phyloP scores from a whole-genome alignment of 2,888 invertebrate species.

The Ormyrus rosae region DNA sequence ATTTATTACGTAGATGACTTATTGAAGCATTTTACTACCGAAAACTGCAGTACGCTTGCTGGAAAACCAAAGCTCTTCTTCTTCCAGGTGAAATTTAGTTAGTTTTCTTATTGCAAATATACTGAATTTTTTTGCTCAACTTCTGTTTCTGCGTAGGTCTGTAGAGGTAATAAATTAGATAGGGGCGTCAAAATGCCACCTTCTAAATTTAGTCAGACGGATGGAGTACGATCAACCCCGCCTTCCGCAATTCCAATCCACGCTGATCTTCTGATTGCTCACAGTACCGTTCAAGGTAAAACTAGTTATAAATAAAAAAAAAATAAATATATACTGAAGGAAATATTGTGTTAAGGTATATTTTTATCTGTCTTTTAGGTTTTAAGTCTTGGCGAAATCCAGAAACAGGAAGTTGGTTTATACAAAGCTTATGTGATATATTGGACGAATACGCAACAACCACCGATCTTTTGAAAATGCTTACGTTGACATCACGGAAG shows the following conservation, averaged over 20 bases:
- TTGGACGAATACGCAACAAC: constrained; percentile 74
- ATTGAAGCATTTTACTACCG: constrained; percentile 78
- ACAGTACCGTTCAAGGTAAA: constrained; percentile 78
- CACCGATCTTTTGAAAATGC: constrained; percentile 77
- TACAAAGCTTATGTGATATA: constrained; percentile 78
- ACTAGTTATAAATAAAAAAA: not conserved
- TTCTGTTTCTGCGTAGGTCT: constrained; percentile 74
- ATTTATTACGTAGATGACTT: constrained; percentile 77
- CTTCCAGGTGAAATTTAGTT: constrained; percentile 76
- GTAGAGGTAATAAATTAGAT: constrained; percentile 76
- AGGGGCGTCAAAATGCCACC: constrained; percentile 70
- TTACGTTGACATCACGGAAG: constrained; percentile 76
- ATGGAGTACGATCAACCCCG: constrained; percentile 60
- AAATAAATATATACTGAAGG: too few species aligned
- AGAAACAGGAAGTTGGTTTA: constrained; percentile 79
- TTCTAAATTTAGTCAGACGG: constrained; percentile 67
- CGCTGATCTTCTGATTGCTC: constrained; percentile 79
- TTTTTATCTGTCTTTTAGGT: constrained; percentile 69
- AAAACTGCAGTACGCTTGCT: constrained; percentile 77
- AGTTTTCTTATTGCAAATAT: not conserved
- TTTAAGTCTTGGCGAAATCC: constrained; percentile 79
- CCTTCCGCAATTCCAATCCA: constrained; percentile 77
- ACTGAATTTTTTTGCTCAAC: not conserved
- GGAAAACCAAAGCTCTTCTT: constrained; percentile 82
- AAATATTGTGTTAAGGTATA: too few species aligned